Base-by-base conservation (phyloP, 2,797 vertebrate species). In the Alfaro cultratus region DNA sequence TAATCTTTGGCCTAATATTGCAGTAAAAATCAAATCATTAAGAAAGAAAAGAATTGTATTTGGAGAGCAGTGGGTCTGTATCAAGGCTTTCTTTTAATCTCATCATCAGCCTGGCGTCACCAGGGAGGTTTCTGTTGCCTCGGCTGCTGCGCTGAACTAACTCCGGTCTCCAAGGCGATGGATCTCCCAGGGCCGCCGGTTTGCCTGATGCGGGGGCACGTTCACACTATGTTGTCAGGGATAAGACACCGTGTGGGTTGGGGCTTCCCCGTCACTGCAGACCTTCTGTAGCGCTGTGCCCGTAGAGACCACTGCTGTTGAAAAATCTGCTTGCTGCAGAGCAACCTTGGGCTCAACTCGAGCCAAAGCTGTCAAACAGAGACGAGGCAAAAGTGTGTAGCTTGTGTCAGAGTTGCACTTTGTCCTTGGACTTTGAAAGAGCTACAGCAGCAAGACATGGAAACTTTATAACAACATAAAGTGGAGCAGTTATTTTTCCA, bases 121-220 rank as follows among this genome's bases (percentile, higher is more conserved):
- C 6, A 29, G 77, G 85, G 86, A 88, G 86, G 64, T 84, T 79
- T 84, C 78, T 74, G 70, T 83, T 78, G 78, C 80, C 75, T 62
- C 46, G 36, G 84, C 78, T 83, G 76, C 76, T 64, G 77, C 71
- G 29, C 34, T 83, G 80, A 88, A 77, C 84, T 83, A 83, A 80
- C 16, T 11, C 80, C 57, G 73, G 92, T 94, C 89, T 88, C 93
- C 90, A 88, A 80, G 93, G 94, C 76, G 89, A 93, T 87, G 82
- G 73, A 80, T 88, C 88, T 91, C 84, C 82, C 75, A 78, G 87
- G 85, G 68, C 73, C 68, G 45, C 79, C 12, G 46, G 76, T 68
- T 91, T 74, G 82, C 76, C 70, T 86, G 60, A 88, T 82, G 80
- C 12, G 6, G 87, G 76, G 84, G 62, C 34, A 55, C 60, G 3